These are phyloP conservation scores for Pseudomugil tenellus DNA, from an alignment of 2,797 vertebrate genomes.

Conservation along the genomic window DNA sequence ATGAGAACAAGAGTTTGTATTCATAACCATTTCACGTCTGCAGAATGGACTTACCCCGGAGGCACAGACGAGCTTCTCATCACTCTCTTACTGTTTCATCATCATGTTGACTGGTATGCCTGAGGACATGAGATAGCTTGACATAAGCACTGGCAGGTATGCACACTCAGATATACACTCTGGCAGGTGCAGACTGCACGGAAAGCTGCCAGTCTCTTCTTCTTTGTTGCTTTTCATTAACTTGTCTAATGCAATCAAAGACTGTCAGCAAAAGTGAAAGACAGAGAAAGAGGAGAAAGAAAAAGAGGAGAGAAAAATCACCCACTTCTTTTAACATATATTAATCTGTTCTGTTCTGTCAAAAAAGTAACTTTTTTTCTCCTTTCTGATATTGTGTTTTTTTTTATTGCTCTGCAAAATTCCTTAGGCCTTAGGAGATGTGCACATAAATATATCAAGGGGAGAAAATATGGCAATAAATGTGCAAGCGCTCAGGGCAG, in stretches of 20 bases:
- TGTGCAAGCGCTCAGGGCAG: constrained; percentile 46
- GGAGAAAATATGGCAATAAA: constrained; percentile 35
- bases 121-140: constrained; percentile 61
- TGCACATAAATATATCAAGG: constrained; percentile 26
- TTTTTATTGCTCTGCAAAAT: constrained; percentile 49
- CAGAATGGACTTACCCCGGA: constrained; percentile 50
- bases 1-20: constrained; percentile 47
- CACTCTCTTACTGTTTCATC: constrained; percentile 72
- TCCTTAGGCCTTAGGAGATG: constrained; percentile 32
- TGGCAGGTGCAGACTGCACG: constrained; percentile 69
- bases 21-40: constrained; percentile 60
- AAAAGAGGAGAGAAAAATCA: constrained; percentile 22
- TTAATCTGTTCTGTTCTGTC: constrained; percentile 46
- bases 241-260: constrained; percentile 77
- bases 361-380: constrained; percentile 63
- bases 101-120: constrained; percentile 60
- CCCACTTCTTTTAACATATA: constrained; percentile 42
- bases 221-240: constrained; percentile 77
- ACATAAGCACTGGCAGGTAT: constrained; percentile 65
- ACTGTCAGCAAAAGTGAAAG: constrained; percentile 72
- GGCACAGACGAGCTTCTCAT: constrained; percentile 69
- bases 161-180: constrained; percentile 49
- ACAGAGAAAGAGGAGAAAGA: constrained; percentile 45
- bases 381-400: constrained; percentile 50
- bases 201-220: constrained; percentile 55